Evolutionary conservation across 1,140 invertebrate species (phyloP), one percentile per base, ranked within the genome.

Genomic region (Gonatopus flavifemur): DNA sequence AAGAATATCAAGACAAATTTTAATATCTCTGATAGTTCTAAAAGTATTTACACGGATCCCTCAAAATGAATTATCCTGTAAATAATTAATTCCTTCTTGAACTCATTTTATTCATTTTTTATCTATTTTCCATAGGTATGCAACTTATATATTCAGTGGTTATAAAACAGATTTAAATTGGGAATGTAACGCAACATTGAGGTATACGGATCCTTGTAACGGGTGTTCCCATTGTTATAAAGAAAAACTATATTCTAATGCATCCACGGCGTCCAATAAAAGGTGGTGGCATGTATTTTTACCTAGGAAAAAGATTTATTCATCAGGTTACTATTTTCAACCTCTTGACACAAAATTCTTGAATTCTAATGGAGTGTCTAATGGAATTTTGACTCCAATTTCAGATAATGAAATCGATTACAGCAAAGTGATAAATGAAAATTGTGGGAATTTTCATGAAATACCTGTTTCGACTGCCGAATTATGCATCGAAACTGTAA

Each of bases 171-270:
- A 82, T 38, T 59, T 87, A 12, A 82, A 81, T 49, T 87, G 86
- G 87, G 77, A 85, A 46, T 84, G 85, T 69, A 78, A 85, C 66
- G 88, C 85, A 4, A 70, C 81, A 3, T 70, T 96, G 12, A 81
- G 81, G 36, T 96, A 90, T 66, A 85, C 87, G 3, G 82, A 84
- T 4, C 89, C 91, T 1, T 96, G 93, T 69, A 49, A 72, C 18
- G 93, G 93, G n/a, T 96, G 93, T 70, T 84, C 80, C n/a, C 86
- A 85, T 57, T 94, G 91, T 66, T 80, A 77, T 65, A 56, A 67
- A 24, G 66, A 76, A 46, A 44, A 68, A 28, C 55, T 62, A 25
- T 54, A 41, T 28, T 21, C 45, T 9, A 39, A 61, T 40, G 54
- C 67, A 38, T 53, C 39, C 30, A 7, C 15, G 4, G 46, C 42